A percentile compares a stretch with the other conserved stretches of the same genome.
Conservation (phyloP, 2,888 invertebrate species). For the Amiota mariae region DNA sequence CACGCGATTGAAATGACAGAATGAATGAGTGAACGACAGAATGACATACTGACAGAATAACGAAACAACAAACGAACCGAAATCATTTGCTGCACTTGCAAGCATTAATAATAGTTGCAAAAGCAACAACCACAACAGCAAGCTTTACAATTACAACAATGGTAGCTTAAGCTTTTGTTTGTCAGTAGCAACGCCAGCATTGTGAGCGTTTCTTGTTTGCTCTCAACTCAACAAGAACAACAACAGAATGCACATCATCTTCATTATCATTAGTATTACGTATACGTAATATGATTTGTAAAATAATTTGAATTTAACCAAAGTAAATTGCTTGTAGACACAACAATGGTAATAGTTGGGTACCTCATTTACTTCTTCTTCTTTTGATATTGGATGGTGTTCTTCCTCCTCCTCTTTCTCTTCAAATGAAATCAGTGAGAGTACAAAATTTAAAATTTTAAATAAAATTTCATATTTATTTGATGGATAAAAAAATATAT, state of each 20-base stretch:
- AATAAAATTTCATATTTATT: neutral
- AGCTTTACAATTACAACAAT: neutral
- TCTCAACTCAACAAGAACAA: neutral
- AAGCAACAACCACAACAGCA: slow-evolving; percentile 11
- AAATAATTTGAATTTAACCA: slow-evolving; percentile 12
- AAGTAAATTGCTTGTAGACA: neutral
- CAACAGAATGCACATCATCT: neutral
- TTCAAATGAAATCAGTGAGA: neutral
- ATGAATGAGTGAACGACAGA: neutral
- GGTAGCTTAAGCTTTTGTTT: too few relatives aligned
- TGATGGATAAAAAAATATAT: neutral
- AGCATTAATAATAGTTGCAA: slow-evolving; percentile 11
- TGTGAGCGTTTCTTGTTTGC: neutral
- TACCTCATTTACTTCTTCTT: neutral
- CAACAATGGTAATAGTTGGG: neutral
- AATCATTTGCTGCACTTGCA: neutral
- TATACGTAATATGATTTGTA: slow-evolving; percentile 13
- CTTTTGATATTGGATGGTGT: neutral
- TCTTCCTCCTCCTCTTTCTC: too few relatives aligned
- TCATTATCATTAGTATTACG: neutral
- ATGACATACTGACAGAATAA: neutral
- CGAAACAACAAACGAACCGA: slow-evolving; percentile 4
- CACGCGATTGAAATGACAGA: neutral
- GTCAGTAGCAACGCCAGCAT: neutral
- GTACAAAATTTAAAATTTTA: neutral